Evolutionary conservation across 2,797 vertebrate genomes (phyloP).

Genomic region (Schizopygopsis pylzovi): DNA sequence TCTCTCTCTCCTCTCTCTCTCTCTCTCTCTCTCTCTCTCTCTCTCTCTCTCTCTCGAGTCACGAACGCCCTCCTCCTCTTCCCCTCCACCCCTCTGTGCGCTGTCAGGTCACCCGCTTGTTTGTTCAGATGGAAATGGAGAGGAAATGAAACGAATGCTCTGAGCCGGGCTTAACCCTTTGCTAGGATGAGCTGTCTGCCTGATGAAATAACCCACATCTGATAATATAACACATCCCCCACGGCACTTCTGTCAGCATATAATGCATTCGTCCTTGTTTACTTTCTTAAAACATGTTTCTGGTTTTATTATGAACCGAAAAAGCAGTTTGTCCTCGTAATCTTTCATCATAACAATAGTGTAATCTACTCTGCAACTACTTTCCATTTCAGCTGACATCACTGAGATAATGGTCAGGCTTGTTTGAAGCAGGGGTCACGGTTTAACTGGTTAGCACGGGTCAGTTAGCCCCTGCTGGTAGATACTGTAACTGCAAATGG

Average conservation of each 20-base stretch:
- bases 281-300: not conserved
- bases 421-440: not conserved
- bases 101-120: constrained; percentile 82
- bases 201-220: not conserved
- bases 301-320: not conserved
- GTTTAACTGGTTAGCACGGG: not conserved
- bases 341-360: not conserved
- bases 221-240: constrained; percentile 8
- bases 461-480: constrained; percentile 21
- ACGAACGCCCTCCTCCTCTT: constrained; percentile 60
- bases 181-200: constrained; percentile 58
- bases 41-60: constrained; percentile 61
- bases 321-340: not conserved
- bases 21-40: too few species aligned
- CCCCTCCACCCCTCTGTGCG: constrained; percentile 64
- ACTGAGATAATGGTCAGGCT: not conserved
- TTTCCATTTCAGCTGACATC: constrained; percentile 11
- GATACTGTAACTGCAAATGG: not conserved
- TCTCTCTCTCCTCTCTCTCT: too few species aligned
- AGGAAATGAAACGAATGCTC: constrained; percentile 77
- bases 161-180: constrained; percentile 76
- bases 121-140: constrained; percentile 83
- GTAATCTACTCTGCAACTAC: not conserved
- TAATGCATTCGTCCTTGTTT: not conserved
- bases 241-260: not conserved